phyloP scores from a whole-genome alignment of 2,888 invertebrate species.

The Apamea anceps region DNA sequence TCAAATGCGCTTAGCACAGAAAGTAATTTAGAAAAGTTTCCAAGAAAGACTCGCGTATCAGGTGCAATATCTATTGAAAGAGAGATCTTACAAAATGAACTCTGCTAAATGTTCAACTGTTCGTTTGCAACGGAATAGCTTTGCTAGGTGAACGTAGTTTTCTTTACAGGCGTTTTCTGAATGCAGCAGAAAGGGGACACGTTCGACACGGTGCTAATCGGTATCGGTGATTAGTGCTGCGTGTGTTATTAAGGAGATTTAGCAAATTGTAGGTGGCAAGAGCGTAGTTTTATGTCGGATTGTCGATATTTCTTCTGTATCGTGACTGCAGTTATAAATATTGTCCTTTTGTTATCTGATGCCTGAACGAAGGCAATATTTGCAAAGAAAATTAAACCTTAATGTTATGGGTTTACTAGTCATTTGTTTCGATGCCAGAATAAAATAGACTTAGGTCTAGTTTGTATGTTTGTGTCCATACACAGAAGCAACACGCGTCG shows the following conservation, averaged over 20 bases:
- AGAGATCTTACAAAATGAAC: background rate
- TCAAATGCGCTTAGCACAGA: background rate
- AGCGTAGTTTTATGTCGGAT: background rate
- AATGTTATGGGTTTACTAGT: background rate
- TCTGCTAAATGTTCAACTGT: background rate
- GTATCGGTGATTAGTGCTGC: background rate
- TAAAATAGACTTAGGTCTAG: background rate
- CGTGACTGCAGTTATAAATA: background rate
- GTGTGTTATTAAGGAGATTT: background rate
- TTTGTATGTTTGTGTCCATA: background rate
- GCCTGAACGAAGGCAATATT: background rate
- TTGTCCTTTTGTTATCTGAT: background rate
- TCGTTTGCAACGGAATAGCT: background rate
- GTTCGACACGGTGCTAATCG: background rate
- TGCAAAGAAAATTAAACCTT: background rate
- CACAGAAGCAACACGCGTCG: no score
- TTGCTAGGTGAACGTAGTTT: background rate
- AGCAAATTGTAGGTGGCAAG: background rate
- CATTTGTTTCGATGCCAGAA: background rate
- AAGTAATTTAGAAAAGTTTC: constrained; percentile 6
- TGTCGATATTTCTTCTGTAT: background rate
- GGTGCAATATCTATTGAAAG: constrained; percentile 13
- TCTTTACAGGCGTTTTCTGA: background rate
- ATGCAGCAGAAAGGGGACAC: background rate
- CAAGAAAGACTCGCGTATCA: background rate